Percentiles rank a stretch among this genome's conserved stretches.
Evolutionary conservation across 2,113 vertebrate species (phyloP).

Genomic region (Poeciliopsis prolifica): DNA sequence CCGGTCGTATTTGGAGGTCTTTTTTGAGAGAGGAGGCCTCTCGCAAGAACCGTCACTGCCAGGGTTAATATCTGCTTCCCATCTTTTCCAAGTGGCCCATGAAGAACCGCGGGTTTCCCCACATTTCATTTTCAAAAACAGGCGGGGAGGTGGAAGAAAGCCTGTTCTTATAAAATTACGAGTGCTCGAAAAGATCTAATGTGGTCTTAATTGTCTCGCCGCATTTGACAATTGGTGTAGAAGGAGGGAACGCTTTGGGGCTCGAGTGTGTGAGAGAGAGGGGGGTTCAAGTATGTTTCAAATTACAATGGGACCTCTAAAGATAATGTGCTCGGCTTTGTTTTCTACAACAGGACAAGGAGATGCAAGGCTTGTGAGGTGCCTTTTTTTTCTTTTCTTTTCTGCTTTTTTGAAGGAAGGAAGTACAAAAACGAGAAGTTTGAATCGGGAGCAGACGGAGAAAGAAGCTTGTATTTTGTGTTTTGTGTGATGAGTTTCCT

Average conservation of each 20-base stretch:
- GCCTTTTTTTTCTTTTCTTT: background rate
- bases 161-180: constrained; percentile 83
- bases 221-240: constrained; percentile 70
- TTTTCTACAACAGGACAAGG: constrained; percentile 64
- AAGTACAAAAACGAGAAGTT: constrained; percentile 37
- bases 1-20: constrained; percentile 16
- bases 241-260: constrained; percentile 53
- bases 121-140: constrained; percentile 65
- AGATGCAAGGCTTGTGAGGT: constrained; percentile 52
- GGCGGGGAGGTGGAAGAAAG: constrained; percentile 30
- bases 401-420: constrained; percentile 6
- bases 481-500: background rate
- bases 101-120: constrained; percentile 73
- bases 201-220: constrained; percentile 83
- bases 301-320: constrained; percentile 76
- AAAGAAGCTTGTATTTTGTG: background rate
- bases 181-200: constrained; percentile 86
- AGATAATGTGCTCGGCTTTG: constrained; percentile 65
- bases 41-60: constrained; percentile 71
- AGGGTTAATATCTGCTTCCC: constrained; percentile 84
- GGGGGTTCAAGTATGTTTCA: constrained; percentile 76
- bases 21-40: constrained; percentile 67
- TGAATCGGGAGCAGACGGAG: constrained; percentile 4
- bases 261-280: constrained; percentile 21
- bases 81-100: constrained; percentile 81